phyloP scores from a whole-genome alignment of 2,797 vertebrate genomes.

The Myripristis jacobus region DNA sequence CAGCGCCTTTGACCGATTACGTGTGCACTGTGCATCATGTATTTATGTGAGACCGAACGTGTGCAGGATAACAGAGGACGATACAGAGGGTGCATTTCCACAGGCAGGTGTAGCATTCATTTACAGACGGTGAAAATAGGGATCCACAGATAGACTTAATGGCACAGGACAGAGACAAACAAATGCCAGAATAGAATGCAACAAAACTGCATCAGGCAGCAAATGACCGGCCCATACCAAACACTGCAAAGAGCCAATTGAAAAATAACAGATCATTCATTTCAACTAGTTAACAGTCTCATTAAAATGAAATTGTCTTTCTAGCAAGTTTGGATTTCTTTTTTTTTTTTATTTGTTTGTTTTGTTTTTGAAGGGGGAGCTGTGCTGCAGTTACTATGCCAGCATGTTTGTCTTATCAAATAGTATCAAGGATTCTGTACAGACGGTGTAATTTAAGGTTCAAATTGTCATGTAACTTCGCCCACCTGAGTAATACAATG shows the following conservation, averaged over 20 bases:
- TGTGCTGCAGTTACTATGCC: slow-evolving; percentile 66
- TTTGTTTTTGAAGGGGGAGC: slow-evolving; percentile 21
- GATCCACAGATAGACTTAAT: slow-evolving; percentile 67
- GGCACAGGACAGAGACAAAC: slow-evolving; percentile 73
- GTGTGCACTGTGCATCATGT: slow-evolving; percentile 52
- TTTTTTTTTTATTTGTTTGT: too few species aligned
- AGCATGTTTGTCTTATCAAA: slow-evolving; percentile 71
- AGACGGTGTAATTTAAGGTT: slow-evolving; percentile 63
- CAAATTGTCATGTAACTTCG: slow-evolving; percentile 46
- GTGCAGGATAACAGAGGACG: slow-evolving; percentile 63
- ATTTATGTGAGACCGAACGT: slow-evolving; percentile 48
- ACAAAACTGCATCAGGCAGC: slow-evolving; percentile 58
- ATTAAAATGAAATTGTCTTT: neutral
- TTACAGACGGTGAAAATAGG: slow-evolving; percentile 73
- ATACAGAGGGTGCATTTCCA: slow-evolving; percentile 75
- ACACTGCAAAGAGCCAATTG: slow-evolving; percentile 29
- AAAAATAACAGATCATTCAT: slow-evolving; percentile 21
- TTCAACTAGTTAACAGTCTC: slow-evolving; percentile 25
- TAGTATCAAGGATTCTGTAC: slow-evolving; percentile 72
- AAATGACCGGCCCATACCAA: neutral
- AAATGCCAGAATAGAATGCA: slow-evolving; percentile 57
- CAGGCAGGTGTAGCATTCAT: slow-evolving; percentile 76
- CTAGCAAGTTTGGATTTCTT: slow-evolving; percentile 17
- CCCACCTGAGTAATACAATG: slow-evolving; percentile 54
- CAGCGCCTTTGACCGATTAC: slow-evolving; percentile 57